These are phyloP conservation scores for cattle (Bos taurus) DNA, from an alignment of 2,113 vertebrate genomes.

Conservation along the genomic window DNA sequence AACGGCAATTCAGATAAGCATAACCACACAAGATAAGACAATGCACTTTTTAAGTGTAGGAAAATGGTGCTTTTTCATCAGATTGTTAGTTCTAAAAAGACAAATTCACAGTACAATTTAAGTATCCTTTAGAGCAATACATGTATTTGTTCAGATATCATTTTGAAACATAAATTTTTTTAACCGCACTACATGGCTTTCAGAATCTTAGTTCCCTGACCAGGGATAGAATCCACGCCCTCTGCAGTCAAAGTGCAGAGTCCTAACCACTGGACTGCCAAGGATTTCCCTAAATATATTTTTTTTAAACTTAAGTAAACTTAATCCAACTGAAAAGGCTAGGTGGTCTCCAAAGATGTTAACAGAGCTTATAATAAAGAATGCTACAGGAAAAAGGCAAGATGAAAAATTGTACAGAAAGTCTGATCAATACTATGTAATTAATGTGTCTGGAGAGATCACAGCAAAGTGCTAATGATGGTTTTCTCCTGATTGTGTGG, in stretches of 20 bases:
- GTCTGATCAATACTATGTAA: neutral
- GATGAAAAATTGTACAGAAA: neutral
- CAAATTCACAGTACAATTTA: neutral
- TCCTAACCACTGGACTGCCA: neutral
- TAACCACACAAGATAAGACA: neutral
- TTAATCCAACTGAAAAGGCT: slow-evolving; percentile 12
- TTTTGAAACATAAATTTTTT: neutral
- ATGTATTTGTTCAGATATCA: neutral
- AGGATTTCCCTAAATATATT: neutral
- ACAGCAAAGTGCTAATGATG: neutral
- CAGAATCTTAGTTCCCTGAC: neutral
- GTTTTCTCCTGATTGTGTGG: neutral
- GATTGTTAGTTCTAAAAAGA: neutral
- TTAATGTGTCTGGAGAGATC: neutral
- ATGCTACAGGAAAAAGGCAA: neutral
- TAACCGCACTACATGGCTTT: neutral
- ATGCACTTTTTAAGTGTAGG: neutral
- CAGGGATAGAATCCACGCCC: neutral
- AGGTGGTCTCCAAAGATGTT: neutral
- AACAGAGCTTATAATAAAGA: neutral
- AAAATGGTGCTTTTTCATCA: slow-evolving; percentile 21
- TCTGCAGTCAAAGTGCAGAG: neutral
- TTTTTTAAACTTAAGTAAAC: neutral
- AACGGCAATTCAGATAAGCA: neutral
- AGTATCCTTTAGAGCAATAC: neutral